These are phyloP conservation scores for Phoenoteleia sp. DNA, from an alignment of 2,888 invertebrate genomes.

Conservation along the genomic window DNA sequence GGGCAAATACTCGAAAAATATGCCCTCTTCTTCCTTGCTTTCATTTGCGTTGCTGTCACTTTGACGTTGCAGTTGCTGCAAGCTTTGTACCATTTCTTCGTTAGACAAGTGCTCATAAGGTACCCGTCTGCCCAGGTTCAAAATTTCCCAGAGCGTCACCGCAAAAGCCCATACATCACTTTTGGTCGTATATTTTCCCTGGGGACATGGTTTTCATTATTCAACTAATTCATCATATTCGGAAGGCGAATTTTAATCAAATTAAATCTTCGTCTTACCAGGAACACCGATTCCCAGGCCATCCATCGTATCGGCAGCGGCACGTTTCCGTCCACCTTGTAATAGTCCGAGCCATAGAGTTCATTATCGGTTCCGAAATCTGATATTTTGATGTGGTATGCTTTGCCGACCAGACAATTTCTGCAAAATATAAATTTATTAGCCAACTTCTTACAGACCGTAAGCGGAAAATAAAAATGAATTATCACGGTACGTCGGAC, in stretches of 20 bases:
- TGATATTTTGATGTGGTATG: conserved; percentile 93
- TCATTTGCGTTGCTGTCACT: conserved; percentile 85
- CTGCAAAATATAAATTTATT: conserved; percentile 85
- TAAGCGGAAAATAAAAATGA: not conserved
- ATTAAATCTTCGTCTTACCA: conserved; percentile 85
- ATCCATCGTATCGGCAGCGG: conserved; percentile 96
- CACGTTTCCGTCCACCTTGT: conserved; percentile 92
- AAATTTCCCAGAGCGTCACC: conserved; percentile 95
- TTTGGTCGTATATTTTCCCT: conserved; percentile 95
- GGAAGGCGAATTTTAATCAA: conserved; percentile 25
- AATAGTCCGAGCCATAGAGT: conserved; percentile 93
- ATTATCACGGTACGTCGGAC: not conserved
- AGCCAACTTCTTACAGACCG: not conserved
- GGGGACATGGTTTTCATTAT: conserved; percentile 75
- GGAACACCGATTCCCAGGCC: conserved; percentile 94
- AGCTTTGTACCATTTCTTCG: conserved; percentile 93
- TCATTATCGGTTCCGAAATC: conserved; percentile 96
- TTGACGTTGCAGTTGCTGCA: conserved; percentile 91
- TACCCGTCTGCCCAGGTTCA: conserved; percentile 92
- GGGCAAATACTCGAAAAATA: conserved; percentile 88
- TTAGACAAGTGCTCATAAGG: conserved; percentile 93
- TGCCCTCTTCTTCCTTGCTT: conserved; percentile 74
- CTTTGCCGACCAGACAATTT: conserved; percentile 95
- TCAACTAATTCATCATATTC: conserved; percentile 9
- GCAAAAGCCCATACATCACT: conserved; percentile 97